Base-by-base conservation (phyloP, 2,888 invertebrate genomes). In the Bombylius discolor region DNA sequence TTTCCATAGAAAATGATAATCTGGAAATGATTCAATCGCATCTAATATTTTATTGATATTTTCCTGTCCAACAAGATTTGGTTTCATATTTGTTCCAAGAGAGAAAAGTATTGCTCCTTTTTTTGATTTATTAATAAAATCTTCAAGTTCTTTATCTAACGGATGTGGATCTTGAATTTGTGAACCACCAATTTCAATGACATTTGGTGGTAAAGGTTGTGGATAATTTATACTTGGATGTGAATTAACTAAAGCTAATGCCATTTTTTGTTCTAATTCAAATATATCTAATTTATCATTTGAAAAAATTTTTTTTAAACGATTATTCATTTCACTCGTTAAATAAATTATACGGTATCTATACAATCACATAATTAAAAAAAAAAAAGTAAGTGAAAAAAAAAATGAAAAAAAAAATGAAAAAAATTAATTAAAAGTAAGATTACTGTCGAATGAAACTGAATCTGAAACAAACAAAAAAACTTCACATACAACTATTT, bases 1-100 rank as follows among this genome's bases (percentile, higher is more conserved):
- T 62, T 72, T 74, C 73, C 71, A 74, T 5, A 76, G 51, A 31
- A 76, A 71, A 12, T 69, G 64, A 56, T 69, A 70, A 4, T 70
- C 64, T 0, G 63, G 61, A 32, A 72, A 59, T 9, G 65, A 55
- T 7, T 57, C 47, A 45, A 74, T 66, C 47, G 67, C 68, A 1
- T 60, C 48, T 4, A 69, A 14, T 34, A 73, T 58, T 0, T 63
- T 62, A 8, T 61, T 53, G 8, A 62, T 57, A 36, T 61, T 60
- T 14, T 63, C 50, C 0, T 56, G 6, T 4, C 64, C 64, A 12
- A 60, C 31, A 47, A 58, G 52, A 1, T 59, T 56, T n/a, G 61
- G 61, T 13, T 67, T 60, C 11, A 70, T 58, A 54, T 68, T 67
- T 2, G 68, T 66, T 5, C 70, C 70, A 32, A 75, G 58, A 9